Base-by-base conservation (phyloP, 2,113 vertebrate species). In the Vidua macroura region DNA sequence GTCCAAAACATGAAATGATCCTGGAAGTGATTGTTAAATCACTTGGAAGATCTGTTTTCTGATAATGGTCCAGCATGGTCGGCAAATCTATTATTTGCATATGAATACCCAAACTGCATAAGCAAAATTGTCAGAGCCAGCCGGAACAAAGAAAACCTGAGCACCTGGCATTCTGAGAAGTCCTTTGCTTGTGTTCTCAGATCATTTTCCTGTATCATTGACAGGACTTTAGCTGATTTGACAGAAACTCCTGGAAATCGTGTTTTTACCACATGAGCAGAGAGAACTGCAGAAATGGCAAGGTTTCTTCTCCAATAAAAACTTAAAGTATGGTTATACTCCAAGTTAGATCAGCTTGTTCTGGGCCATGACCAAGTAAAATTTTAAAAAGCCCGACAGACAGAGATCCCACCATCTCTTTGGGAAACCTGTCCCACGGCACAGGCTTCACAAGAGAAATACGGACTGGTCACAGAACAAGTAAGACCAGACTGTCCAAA, bases 61-160 rank as follows among this genome's bases (percentile, higher is more conserved):
- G 41, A 63, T 55, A 83, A 76, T 76, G 46, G 44, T 43, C 39
- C 52, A 15, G 49, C 17, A 30, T 4, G 30, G 35, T 78, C 18
- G 15, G 37, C 67, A 83, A 84, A 95, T 64, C 7, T 44, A 28
- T 79, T 66, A 95, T 97, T 97, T 98, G 95, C 92, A 96, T 96
- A 72, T 56, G 91, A 97, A 97, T 73, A 83, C 58, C 53, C 51
- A 88, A 93, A 90, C 59, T 76, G 87, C 93, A 95, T 96, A 97
- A 95, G 90, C 94, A 98, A 97, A 98, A 91, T 76, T 66, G 44
- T 30, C n/a, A 55, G 43, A 52, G 28, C 46, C 89, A 92, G 93
- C 92, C 95, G 92, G 84, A 69, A 97, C 84, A 95, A 96, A 63
- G 44, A 81, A 96, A 91, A 93, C 79, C 84, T 58, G 58, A 94